phyloP scores from a whole-genome alignment of 2,113 vertebrate species.

The Grallaria varia region DNA sequence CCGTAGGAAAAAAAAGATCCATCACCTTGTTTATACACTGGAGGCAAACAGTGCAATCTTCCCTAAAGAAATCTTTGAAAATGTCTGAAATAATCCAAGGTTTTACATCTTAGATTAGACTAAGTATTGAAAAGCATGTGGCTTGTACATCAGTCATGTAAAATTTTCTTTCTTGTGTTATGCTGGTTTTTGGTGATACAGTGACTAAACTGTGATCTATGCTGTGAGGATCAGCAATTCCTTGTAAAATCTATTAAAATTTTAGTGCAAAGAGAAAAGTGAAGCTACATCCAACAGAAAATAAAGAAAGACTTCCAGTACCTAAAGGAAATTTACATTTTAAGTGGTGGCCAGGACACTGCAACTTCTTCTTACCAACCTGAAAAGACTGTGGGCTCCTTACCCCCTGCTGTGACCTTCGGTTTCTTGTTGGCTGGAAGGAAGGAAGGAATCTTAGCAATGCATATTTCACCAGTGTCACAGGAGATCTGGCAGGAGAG shows the following conservation, averaged over 20 bases:
- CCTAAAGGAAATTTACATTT: background rate
- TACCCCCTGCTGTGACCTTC: background rate
- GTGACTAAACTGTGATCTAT: background rate
- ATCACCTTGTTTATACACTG: background rate
- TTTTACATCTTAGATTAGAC: background rate
- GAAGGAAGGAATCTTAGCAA: background rate
- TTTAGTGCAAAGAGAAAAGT: background rate
- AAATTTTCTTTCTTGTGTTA: background rate
- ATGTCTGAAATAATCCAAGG: background rate
- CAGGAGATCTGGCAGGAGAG: accelerated
- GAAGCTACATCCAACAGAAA: background rate
- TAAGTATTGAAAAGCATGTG: background rate
- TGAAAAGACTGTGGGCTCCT: background rate
- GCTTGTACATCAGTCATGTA: background rate
- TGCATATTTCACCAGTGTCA: background rate
- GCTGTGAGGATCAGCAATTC: background rate
- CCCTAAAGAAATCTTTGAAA: background rate
- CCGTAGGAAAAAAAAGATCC: background rate
- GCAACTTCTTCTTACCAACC: background rate
- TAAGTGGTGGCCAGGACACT: background rate
- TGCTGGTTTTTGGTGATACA: background rate
- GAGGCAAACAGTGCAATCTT: background rate
- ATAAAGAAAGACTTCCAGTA: background rate
- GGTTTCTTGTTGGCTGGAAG: background rate
- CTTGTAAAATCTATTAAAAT: background rate